Evolutionary conservation across 1,140 invertebrate species (phyloP).

Genomic region (Cepaea nemoralis): DNA sequence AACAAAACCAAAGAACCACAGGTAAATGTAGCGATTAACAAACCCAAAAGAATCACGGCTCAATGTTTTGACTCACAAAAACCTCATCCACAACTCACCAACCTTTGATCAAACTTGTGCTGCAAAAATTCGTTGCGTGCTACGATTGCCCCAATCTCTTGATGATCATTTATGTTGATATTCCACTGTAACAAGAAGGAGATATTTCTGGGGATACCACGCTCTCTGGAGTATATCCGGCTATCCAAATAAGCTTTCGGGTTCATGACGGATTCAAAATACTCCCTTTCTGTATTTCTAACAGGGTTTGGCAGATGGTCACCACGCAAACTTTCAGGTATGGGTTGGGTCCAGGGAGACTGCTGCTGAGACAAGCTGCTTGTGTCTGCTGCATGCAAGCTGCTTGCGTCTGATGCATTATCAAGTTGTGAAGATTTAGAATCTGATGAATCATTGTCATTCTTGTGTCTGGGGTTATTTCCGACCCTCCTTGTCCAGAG

Average conservation of each 20-base stretch:
- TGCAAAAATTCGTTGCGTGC: neutral
- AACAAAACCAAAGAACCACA: no score
- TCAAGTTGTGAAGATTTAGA: neutral
- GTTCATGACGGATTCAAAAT: neutral
- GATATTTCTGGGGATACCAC: conserved; percentile 12
- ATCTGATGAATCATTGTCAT: neutral
- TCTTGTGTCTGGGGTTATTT: neutral
- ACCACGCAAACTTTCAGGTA: neutral
- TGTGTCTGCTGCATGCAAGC: neutral
- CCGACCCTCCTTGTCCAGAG: neutral
- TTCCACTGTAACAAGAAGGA: neutral
- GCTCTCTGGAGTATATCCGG: neutral
- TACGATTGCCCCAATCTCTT: neutral
- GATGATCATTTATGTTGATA: conserved; percentile 27
- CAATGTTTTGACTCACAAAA: no score
- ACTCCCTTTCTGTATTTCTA: conserved; percentile 30
- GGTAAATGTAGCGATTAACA: no score
- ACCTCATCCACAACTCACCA: no score
- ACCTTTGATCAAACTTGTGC: conserved; percentile 22
- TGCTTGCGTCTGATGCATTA: neutral
- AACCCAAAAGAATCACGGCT: no score
- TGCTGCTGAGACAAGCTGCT: neutral
- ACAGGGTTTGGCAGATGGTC: conserved; percentile 23
- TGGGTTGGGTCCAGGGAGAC: neutral
- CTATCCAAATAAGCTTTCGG: conserved; percentile 9